Conservation (phyloP, 2,113 vertebrate species). For the Pristiophorus japonicus region DNA sequence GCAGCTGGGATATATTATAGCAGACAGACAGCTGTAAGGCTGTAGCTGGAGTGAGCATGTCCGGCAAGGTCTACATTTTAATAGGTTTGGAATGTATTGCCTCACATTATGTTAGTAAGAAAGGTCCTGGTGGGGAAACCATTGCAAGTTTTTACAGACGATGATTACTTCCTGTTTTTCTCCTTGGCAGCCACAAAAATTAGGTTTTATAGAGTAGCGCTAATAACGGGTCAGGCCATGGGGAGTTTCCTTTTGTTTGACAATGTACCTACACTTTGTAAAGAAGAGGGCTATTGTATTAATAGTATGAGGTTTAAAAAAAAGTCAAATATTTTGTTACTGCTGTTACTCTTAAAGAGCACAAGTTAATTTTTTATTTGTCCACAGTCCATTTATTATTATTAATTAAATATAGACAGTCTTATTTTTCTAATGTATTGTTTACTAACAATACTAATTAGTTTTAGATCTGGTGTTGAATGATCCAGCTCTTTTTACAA, state of each 20-base stretch:
- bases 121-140: slow-evolving; percentile 49
- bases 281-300: background rate
- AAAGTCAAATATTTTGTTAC: background rate
- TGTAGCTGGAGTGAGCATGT: slow-evolving; percentile 48
- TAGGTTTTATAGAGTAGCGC: slow-evolving; percentile 42
- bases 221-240: slow-evolving; percentile 43
- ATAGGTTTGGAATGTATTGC: slow-evolving; percentile 65
- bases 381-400: background rate
- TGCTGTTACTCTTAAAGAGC: background rate
- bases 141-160: slow-evolving; percentile 60
- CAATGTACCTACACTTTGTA: background rate
- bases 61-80: slow-evolving; percentile 48
- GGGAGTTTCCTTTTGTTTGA: slow-evolving; percentile 37
- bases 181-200: slow-evolving; percentile 47
- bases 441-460: background rate
- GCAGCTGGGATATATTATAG: slow-evolving; percentile 66
- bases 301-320: background rate
- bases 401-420: background rate
- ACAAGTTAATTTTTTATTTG: background rate
- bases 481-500: background rate
- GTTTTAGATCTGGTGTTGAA: slow-evolving; percentile 5
- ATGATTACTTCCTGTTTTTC: slow-evolving; percentile 68
- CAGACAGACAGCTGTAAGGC: slow-evolving; percentile 58
- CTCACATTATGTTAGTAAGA: slow-evolving; percentile 58
- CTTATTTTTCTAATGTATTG: background rate